Base-by-base conservation (phyloP, 2,888 invertebrate genomes). In the Habroteleia sp. region DNA sequence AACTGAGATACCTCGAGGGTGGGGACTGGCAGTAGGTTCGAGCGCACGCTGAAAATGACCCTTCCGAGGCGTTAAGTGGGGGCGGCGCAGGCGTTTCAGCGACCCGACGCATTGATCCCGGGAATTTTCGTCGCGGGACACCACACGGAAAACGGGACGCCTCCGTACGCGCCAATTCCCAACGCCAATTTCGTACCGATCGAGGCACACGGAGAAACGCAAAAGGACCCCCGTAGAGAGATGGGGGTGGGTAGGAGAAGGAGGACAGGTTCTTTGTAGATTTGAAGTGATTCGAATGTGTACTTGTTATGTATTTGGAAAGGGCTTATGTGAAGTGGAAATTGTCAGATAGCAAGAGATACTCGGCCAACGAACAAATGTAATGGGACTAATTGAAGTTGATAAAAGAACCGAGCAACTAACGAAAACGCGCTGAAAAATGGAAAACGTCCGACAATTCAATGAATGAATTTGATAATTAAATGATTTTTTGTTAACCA, bases 51-150 rank as follows among this genome's bases (percentile, higher is more conserved):
- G 74, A 74, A 72, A 74, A 69, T 62, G 68, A 74, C 74, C 74
- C 74, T 69, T 74, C 62, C 63, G 56, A 63, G 62, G 63, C 63
- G 68, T 56, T 48, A 54, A 63, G 68, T 74, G 76, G 74, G 72
- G 89, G 88, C 84, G 89, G 91, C 78, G 91, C 91, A 77, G 90
- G 91, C 85, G 91, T 91, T 85, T 91, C 91, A 73, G 90, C 89
- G 87, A 91, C 91, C 82, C 88, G 82, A 84, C 87, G 87, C 87
- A 88, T 87, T 87, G 88, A 88, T 88, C 87, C 87, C 87, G 84
- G 86, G 87, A 87, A 87, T 69, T 86, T 86, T 86, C 74, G 72
- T 62, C 65, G 71, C 69, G 68, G 77, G 78, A 76, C 73, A 75
- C 72, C 74, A 69, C 78, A 77, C 79, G 66, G 74, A 74, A 69